Percentiles rank a stretch among this genome's conserved stretches.
phyloP scores from a whole-genome alignment of 2,113 vertebrate species.

The Solenodon paradoxus region DNA sequence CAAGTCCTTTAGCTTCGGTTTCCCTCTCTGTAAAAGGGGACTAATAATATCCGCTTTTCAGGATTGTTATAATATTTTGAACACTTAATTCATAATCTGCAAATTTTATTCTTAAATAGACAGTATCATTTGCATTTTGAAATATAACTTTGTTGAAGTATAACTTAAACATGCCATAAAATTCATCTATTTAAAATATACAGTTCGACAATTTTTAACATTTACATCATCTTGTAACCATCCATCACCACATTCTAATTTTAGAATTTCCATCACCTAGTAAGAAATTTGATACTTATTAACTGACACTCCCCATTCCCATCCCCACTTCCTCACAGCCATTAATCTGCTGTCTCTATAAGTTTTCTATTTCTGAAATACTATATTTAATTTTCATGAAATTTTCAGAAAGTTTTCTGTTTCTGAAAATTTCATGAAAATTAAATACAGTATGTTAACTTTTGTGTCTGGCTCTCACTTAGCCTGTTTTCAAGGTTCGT shows the following conservation, averaged over 20 bases:
- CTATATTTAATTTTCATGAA: too few relatives aligned
- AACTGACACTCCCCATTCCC: background rate
- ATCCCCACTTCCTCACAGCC: background rate
- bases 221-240: background rate
- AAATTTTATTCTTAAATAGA: background rate
- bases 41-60: background rate
- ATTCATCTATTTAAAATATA: background rate
- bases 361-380: background rate
- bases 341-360: background rate
- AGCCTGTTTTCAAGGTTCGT: background rate
- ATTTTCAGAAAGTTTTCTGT: background rate
- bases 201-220: background rate
- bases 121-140: background rate
- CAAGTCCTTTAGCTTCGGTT: background rate
- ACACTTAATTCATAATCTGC: background rate
- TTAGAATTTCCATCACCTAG: background rate
- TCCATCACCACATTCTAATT: background rate
- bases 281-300: background rate
- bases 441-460: too few relatives aligned
- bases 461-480: background rate
- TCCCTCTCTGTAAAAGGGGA: background rate
- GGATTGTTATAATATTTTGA: background rate
- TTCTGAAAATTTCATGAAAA: too few relatives aligned
- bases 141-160: background rate
- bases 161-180: background rate